Percentiles rank a stretch among this genome's conserved stretches.
These are phyloP conservation scores for Ceratina japonica DNA, from an alignment of 1,140 invertebrate genomes.

Conservation along the genomic window DNA sequence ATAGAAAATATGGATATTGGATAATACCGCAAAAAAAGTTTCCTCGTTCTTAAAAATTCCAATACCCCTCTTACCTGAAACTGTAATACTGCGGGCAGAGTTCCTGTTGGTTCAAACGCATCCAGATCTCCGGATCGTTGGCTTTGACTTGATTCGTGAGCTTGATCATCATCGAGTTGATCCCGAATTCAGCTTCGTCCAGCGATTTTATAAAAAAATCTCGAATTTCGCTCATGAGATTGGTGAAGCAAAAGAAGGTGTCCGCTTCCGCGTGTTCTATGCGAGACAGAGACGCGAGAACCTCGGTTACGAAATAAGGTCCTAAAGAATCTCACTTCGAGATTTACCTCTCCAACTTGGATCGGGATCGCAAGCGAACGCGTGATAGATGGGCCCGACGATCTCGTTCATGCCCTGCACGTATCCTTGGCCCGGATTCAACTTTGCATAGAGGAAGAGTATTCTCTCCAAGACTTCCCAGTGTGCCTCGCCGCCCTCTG, in stretches of 20 bases:
- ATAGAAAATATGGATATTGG: conserved; percentile 14
- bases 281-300: conserved; percentile 68
- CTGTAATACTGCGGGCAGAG: conserved; percentile 97
- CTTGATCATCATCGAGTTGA: conserved; percentile 91
- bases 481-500: conserved; percentile 92
- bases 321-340: neutral
- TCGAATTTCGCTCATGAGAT: conserved; percentile 97
- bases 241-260: conserved; percentile 98
- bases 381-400: conserved; percentile 98
- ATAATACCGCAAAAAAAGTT: neutral
- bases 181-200: conserved; percentile 94
- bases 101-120: conserved; percentile 88
- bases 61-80: conserved; percentile 84
- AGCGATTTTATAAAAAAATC: conserved; percentile 98
- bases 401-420: conserved; percentile 99
- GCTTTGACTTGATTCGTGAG: conserved; percentile 87
- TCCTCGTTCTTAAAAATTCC: neutral
- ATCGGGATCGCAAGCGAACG: conserved; percentile 95
- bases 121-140: conserved; percentile 89
- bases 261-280: conserved; percentile 97
- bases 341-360: conserved; percentile 86
- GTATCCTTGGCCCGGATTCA: conserved; percentile 98
- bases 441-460: conserved; percentile 97
- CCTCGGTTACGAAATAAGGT: conserved; percentile 8
- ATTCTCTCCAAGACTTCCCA: conserved; percentile 99